phyloP scores from a whole-genome alignment of 2,797 vertebrate genomes.

The Peromyscus eremicus region DNA sequence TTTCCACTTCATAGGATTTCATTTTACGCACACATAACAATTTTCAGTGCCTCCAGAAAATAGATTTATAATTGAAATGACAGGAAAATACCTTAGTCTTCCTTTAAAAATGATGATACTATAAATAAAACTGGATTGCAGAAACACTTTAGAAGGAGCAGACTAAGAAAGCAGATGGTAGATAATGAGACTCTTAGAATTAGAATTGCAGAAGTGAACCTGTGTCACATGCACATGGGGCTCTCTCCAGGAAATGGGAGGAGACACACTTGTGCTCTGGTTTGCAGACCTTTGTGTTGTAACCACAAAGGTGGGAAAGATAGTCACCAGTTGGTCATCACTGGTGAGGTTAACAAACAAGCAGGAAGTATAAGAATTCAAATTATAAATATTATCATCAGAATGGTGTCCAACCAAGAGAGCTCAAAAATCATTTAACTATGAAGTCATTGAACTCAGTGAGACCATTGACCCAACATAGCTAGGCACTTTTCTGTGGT shows the following conservation, averaged over 20 bases:
- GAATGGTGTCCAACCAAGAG: background rate
- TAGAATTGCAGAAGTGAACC: background rate
- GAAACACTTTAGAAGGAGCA: slow-evolving; percentile 38
- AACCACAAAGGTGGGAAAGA: background rate
- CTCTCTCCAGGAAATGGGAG: background rate
- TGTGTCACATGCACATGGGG: background rate
- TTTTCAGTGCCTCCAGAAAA: slow-evolving; percentile 52
- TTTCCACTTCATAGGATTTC: slow-evolving; percentile 2
- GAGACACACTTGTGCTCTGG: no score
- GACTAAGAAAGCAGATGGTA: background rate
- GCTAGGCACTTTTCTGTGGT: background rate
- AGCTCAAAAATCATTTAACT: background rate
- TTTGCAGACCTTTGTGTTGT: background rate
- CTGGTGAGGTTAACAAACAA: background rate
- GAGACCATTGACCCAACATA: background rate
- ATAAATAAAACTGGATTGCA: slow-evolving; percentile 10
- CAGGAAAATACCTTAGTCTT: slow-evolving; percentile 42
- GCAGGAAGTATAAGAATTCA: background rate
- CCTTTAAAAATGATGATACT: slow-evolving; percentile 6
- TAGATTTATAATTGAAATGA: slow-evolving; percentile 30
- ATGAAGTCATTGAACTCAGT: background rate
- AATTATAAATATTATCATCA: background rate
- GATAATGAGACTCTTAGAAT: slow-evolving; percentile 12
- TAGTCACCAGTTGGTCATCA: background rate
- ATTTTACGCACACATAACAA: background rate